These are phyloP conservation scores for Cydia pomonella DNA, from an alignment of 1,140 invertebrate genomes.

Conservation along the genomic window DNA sequence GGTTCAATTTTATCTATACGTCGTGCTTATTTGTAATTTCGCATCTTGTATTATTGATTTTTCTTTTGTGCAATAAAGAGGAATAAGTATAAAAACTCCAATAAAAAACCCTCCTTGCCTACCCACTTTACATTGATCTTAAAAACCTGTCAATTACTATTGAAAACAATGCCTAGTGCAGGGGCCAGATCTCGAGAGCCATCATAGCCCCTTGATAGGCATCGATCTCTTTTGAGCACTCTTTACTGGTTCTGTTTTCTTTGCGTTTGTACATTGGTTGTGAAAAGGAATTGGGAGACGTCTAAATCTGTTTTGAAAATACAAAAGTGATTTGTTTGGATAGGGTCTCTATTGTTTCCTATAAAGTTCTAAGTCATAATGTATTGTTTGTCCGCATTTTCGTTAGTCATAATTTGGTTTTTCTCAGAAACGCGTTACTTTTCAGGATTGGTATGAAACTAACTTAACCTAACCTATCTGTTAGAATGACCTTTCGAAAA, in stretches of 20 bases:
- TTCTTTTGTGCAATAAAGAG: too few relatives aligned
- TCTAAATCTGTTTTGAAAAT: not conserved
- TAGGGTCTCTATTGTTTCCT: too few relatives aligned
- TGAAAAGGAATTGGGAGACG: not conserved
- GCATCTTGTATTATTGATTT: too few relatives aligned
- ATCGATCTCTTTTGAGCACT: constrained; percentile 10
- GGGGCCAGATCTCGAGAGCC: not conserved
- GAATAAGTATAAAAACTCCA: not conserved
- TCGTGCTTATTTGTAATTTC: too few relatives aligned
- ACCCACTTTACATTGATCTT: constrained; percentile 14
- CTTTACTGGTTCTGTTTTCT: not conserved
- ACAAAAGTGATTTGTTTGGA: not conserved
- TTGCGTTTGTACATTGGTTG: not conserved
- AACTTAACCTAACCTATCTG: too few relatives aligned
- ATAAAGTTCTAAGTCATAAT: too few relatives aligned
- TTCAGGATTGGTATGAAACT: too few relatives aligned
- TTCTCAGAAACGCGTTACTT: too few relatives aligned
- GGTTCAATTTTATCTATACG: too few relatives aligned
- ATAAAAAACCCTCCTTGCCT: not conserved
- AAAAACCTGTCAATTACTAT: constrained; percentile 17
- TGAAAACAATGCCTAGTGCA: not conserved
- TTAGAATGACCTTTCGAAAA: too few relatives aligned
- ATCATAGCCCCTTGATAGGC: constrained; percentile 1
- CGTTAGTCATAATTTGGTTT: too few relatives aligned
- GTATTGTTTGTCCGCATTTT: too few relatives aligned